Percentiles rank a stretch among this genome's conserved stretches.
Evolutionary conservation across 1,140 invertebrate genomes (phyloP).

Genomic region (Penaeus vannamei): DNA sequence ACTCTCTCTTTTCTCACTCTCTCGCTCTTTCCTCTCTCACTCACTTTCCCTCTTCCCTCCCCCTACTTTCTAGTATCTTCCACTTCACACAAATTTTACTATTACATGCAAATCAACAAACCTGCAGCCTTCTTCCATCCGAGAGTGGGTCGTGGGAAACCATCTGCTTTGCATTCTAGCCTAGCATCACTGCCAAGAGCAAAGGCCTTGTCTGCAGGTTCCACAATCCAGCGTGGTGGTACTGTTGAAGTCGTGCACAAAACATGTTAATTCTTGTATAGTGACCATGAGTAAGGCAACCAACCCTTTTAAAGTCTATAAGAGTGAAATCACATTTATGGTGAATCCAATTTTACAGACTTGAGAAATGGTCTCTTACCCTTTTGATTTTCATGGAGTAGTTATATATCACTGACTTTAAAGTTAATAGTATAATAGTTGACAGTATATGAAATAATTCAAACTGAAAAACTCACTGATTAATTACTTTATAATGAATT

Average conservation of each 20-base stretch:
- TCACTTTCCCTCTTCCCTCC: no score
- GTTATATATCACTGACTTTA: not conserved
- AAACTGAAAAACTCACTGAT: no score
- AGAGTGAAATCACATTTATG: conserved; percentile 47
- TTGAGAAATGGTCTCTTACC: no score
- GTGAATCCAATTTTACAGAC: no score
- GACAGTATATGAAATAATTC: no score
- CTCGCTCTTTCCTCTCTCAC: no score
- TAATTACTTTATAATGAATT: no score
- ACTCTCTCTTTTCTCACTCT: no score
- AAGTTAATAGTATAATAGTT: no score
- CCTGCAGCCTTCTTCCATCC: conserved; percentile 96
- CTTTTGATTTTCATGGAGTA: not conserved
- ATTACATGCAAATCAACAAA: conserved; percentile 71
- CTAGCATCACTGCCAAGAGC: conserved; percentile 92
- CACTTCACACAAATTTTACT: no score
- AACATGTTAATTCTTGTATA: no score
- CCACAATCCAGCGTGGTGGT: conserved; percentile 95
- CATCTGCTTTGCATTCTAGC: conserved; percentile 95
- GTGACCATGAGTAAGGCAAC: conserved; percentile 16
- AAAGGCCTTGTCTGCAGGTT: conserved; percentile 95
- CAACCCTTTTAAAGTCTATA: not conserved
- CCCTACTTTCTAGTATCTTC: no score
- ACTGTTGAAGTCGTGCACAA: conserved; percentile 77
- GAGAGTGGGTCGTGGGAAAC: conserved; percentile 92